Percentiles rank a stretch among this genome's conserved stretches.
Conservation (phyloP, 2,888 invertebrate species). For the Heliconius ethilla region DNA sequence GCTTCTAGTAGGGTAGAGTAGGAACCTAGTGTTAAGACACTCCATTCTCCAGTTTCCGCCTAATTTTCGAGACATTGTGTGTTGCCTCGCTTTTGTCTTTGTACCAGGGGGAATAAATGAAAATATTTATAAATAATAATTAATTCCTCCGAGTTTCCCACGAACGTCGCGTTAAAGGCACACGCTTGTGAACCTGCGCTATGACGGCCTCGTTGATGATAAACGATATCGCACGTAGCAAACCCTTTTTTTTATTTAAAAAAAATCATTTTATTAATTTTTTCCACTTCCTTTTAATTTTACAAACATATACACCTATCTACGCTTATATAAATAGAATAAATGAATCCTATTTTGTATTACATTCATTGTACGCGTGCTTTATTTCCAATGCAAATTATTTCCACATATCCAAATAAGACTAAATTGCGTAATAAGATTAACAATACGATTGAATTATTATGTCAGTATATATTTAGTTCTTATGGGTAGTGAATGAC, state of each 20-base stretch:
- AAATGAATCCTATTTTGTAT: not conserved
- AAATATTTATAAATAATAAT: not conserved
- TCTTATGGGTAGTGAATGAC: not conserved
- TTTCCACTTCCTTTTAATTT: not conserved
- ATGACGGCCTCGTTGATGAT: too few relatives aligned
- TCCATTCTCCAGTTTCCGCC: not conserved
- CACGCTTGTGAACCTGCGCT: too few relatives aligned
- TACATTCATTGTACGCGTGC: not conserved
- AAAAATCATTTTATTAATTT: too few relatives aligned
- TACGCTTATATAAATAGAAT: not conserved
- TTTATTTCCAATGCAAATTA: slow-evolving; percentile 8
- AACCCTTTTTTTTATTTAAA: too few relatives aligned
- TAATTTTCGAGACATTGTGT: not conserved
- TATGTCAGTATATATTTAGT: not conserved
- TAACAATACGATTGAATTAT: not conserved
- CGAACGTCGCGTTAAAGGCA: not conserved
- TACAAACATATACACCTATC: not conserved
- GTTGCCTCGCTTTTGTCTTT: too few relatives aligned
- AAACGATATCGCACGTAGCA: too few relatives aligned
- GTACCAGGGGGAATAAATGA: too few relatives aligned
- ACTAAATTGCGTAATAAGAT: slow-evolving; percentile 12
- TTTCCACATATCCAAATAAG: not conserved
- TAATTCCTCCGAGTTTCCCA: not conserved
- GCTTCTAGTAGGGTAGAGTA: too few relatives aligned
- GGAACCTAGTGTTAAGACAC: not conserved